Evolutionary conservation across 1,140 invertebrate genomes (phyloP), one percentile per base, ranked within the genome.

Genomic region (Phymastichus coffea): DNA sequence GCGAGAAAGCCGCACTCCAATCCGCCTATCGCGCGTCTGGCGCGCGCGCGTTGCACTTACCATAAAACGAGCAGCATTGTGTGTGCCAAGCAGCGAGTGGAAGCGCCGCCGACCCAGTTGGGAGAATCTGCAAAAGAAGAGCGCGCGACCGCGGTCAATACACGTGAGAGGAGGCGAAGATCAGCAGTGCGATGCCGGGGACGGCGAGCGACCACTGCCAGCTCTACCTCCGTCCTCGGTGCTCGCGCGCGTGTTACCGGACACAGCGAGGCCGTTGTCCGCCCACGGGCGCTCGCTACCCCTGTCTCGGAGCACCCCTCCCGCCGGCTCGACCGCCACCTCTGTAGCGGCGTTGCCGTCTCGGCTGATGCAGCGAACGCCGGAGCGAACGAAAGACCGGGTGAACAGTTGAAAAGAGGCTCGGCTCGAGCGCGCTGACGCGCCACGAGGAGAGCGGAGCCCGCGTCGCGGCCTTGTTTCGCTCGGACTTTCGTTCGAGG

Each of bases 21-120:
- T n/a, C 12, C 12, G 28, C 12, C 6, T 33, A 33, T 33, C 6
- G 28, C 28, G 12, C 28, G 28, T 6, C 28, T 12, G 28, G 28
- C 28, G 28, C 6, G 41, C 12, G 41, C 1, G 22, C 25, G 12
- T 22, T 33, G 51, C 33, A 61, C 58, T 61, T 61, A 61, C 58
- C 58, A 61, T 54, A 55, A 61, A 55, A 55, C 26, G 43, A 54
- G 30, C 49, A 54, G 47, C 58, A 61, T 61, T 61, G 47, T 61
- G 51, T 53, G 40, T 53, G 40, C 57, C 57, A 47, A 53, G 49
- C 23, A n/a, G 9, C 9, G 28, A 53, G 49, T 59, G 22, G 17
- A 46, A 59, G 46, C 46, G 25, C 4, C 40, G 12, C 41, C 57
- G 41, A 59, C 38, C 49, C 49, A 47, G 57, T 59, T 49, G 25